Evolutionary conservation across 2,113 vertebrate genomes (phyloP).

Genomic region (Dipodomys spectabilis): DNA sequence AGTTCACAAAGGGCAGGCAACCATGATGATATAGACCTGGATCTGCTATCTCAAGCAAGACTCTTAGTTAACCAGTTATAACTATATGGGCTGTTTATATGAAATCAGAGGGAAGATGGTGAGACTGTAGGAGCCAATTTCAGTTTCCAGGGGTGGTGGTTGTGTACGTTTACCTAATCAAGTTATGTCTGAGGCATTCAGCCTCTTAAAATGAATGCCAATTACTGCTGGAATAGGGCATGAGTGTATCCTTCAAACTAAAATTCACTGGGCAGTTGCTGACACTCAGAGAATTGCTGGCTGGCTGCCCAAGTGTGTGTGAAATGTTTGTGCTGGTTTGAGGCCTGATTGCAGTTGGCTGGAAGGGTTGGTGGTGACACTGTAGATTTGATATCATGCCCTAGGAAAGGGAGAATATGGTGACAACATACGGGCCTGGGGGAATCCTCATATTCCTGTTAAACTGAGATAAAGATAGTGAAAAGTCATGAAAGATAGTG

Average conservation of each 20-base stretch:
- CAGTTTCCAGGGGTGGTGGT: conserved; percentile 15
- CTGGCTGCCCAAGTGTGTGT: conserved; percentile 71
- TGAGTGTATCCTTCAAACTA: conserved; percentile 70
- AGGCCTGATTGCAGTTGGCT: conserved; percentile 66
- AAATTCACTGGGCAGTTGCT: conserved; percentile 74
- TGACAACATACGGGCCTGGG: not conserved
- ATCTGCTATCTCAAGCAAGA: not conserved
- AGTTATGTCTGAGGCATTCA: conserved; percentile 74
- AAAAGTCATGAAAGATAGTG: not conserved
- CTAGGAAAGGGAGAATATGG: not conserved
- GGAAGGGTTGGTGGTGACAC: not conserved
- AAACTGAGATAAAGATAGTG: not conserved
- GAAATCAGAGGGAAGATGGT: conserved; percentile 44
- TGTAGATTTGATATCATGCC: conserved; percentile 14
- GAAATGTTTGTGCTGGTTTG: conserved; percentile 71
- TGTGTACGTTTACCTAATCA: conserved; percentile 66
- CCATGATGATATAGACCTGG: not conserved
- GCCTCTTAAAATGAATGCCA: conserved; percentile 70
- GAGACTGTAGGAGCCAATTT: conserved; percentile 1
- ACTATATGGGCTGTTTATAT: conserved; percentile 40
- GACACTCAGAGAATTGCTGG: conserved; percentile 64
- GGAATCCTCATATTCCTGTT: not conserved
- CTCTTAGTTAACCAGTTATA: not conserved
- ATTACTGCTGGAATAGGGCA: conserved; percentile 65
- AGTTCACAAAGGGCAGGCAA: not conserved